Evolutionary conservation across 2,888 invertebrate genomes (phyloP), one percentile per base, ranked within the genome.

Genomic region (Spialia ferax): DNA sequence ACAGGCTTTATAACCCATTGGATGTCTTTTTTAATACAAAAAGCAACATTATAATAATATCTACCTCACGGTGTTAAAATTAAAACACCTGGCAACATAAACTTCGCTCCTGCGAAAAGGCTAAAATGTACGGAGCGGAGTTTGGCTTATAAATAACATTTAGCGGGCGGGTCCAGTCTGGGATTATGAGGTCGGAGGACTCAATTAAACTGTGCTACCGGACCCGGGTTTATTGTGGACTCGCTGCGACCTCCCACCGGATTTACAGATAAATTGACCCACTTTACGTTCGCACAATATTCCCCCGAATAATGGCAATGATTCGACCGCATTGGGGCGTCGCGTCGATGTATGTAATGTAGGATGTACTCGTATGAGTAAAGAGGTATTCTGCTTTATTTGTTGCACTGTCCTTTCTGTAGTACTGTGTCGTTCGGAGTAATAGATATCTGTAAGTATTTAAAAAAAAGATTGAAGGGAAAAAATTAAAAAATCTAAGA

Each of bases 101-200:
- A 59, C 59, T 57, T 56, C 29, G 18, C 42, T 63, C 62, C 42
- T 52, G 57, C 29, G 85, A 80, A 84, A 82, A 87, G 84, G 86
- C 82, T 84, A 82, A 89, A 88, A 87, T 85, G 73, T 87, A 84
- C 79, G 78, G 13, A 75, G 82, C 45, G 77, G 86, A 85, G 86
- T 88, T 85, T 81, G 85, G 86, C 86, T 89, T 90, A 91, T 91
- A 92, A 92, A 92, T 92, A 92, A 91, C 91, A 90, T 89, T 90
- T 88, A 88, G 89, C 87, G 88, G 88, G 87, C 78, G 86, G 87
- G 82, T 84, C 84, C 86, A 82, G 85, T 82, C 77, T 73, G 83
- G 89, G 90, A 90, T 92, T 92, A 92, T 92, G 91, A 92, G 92
- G 92, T 92, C 89, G 89, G 86, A 89, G 90, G 90, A 93, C 90